Base-by-base conservation (phyloP, 1,140 invertebrate genomes). In the Atta cephalotes region DNA sequence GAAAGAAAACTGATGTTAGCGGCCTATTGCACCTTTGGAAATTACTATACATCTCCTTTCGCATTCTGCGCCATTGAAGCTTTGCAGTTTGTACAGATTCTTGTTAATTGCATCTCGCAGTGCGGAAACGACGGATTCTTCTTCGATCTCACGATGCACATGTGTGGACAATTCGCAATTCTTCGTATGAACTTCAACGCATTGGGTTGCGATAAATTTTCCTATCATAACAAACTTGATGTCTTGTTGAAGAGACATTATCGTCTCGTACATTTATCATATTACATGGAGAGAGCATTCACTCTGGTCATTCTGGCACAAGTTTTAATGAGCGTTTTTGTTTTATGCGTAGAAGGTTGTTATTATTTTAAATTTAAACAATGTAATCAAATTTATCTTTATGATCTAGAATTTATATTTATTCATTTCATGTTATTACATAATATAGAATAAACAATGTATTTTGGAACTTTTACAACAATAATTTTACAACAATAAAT, bases 261-360 rank as follows among this genome's bases (percentile, higher is more conserved):
- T 58, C 68, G 53, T 0, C 70, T 87, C 45, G 66, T 87, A 35
- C 14, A 14, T 56, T 28, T 87, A 7, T 60, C 80, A 2, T 16
- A 74, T 74, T 28, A 56, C 21, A 18, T 87, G 18, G 31, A 84
- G 16, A 63, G 18, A n/a, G 70, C 86, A 45, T 84, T 84, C 45
- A 87, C 49, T 7, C 1, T 65, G 45, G 39, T 68, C 7, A 84
- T 87, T 28, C 49, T 87, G 18, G 10, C 81, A 45, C 86, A 87
- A n/a, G 16, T 87, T 28, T 85, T 84, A 16, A 84, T 87, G 86
- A 87, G 80, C 12, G 31, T 62, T 10, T 35, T 87, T 2, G 45
- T 86, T 1, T 45, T 90, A 3, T 88, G 89, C 45, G n/a, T 93
- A 2, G 86, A 92, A 56, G 92, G 93, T 93, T 85, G 51, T 12